Base-by-base conservation (phyloP, 1,140 invertebrate genomes). In the Araneus ventricosus region DNA sequence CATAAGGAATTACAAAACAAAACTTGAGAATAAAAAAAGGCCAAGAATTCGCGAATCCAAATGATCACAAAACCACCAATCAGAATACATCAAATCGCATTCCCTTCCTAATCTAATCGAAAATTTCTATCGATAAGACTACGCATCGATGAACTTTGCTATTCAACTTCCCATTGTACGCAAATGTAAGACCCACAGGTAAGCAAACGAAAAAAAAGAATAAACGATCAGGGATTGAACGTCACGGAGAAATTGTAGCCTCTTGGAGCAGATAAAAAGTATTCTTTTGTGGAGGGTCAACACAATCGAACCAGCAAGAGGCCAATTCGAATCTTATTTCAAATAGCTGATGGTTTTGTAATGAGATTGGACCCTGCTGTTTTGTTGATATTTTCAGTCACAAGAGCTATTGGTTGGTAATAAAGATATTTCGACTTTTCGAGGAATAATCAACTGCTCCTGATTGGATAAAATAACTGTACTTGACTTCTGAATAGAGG, bases 381-480 rank as follows among this genome's bases (percentile, higher is more conserved):
- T 80, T 90, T 80, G 67, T 57, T 90, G 67, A 24, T 57, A 57
- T 90, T 37, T 34, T 57, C 41, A 45, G 63, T 90, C 88, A 90
- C 70, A 59, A 90, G 27, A 61, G 85, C 85, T 87, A 87, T 87
- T 30, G 85, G n/a, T 39, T 63, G 88, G 45, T 59, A 45, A 90
- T 90, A 80, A 39, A 90, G 75, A 57, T 57, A 90, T 67, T 67
- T 88, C 59, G 87, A 4, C 70, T 75, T 24, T 22, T 20, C 14
- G 34, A 22, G 22, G 82, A 45, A 84, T 70, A 63, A 88, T 88
- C 61, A 52, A 45, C 87, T 75, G 7, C 70, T 52, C 27, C 37
- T 88, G 37, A 88, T 88, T 67, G 63, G 57, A 88, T 88, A n/a
- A 79, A 90, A 90, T 90, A 80, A 90, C 88, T 90, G 88, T 79